Evolutionary conservation across 2,888 invertebrate genomes (phyloP).

Genomic region (Hoplodrina blanda): DNA sequence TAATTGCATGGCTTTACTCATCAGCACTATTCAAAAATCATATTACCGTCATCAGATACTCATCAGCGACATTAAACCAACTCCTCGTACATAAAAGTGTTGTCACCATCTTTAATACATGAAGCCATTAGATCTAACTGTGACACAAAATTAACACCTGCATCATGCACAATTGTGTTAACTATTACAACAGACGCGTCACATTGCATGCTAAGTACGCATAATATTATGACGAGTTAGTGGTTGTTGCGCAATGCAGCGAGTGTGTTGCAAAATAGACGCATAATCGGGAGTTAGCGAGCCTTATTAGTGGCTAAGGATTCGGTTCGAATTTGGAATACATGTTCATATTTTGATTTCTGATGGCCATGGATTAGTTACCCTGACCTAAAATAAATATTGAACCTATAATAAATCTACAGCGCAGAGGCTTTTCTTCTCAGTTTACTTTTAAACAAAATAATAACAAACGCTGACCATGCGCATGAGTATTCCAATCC

Average conservation of each 20-base stretch:
- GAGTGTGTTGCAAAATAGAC: conserved; percentile 47
- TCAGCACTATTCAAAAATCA: conserved; percentile 14
- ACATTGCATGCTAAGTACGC: conserved; percentile 80
- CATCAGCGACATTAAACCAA: conserved; percentile 22
- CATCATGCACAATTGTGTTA: conserved; percentile 68
- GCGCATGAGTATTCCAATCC: neutral
- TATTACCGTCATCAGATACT: neutral
- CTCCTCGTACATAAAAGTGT: conserved; percentile 7
- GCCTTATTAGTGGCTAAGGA: conserved; percentile 33
- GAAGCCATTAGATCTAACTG: conserved; percentile 46
- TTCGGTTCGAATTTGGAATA: conserved; percentile 13
- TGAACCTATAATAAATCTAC: too few species aligned
- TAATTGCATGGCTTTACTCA: neutral
- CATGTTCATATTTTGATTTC: neutral
- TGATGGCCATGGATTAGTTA: neutral
- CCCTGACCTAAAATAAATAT: neutral
- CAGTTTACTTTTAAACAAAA: neutral
- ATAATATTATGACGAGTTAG: conserved; percentile 68
- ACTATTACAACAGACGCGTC: conserved; percentile 74
- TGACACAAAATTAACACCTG: conserved; percentile 64
- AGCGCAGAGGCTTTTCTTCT: too few species aligned
- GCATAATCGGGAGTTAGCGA: conserved; percentile 39
- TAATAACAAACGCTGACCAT: neutral
- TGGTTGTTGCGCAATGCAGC: conserved; percentile 73
- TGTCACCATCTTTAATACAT: conserved; percentile 44